phyloP scores from a whole-genome alignment of 2,113 vertebrate species.

The Redunca redunca region DNA sequence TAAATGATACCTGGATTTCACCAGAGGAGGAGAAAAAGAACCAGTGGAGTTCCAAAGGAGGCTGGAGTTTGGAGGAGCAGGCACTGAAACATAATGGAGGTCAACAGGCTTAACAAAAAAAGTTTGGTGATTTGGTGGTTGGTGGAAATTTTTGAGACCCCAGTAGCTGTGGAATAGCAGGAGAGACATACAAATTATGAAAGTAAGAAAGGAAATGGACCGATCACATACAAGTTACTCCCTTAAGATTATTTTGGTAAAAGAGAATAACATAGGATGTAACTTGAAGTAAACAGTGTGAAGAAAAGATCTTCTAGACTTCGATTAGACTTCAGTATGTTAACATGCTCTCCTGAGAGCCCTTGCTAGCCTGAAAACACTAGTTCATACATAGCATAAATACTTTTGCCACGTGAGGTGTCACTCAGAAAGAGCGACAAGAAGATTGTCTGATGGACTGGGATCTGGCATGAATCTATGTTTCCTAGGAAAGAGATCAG shows the following conservation, averaged over 20 bases:
- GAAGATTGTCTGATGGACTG: background rate
- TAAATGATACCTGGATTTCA: background rate
- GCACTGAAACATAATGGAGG: background rate
- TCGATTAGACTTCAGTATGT: background rate
- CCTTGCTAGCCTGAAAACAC: conserved; percentile 16
- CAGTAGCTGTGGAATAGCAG: background rate
- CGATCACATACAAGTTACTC: background rate
- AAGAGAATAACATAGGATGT: background rate
- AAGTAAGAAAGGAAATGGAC: background rate
- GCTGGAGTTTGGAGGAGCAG: background rate
- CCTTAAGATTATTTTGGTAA: background rate
- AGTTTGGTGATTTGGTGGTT: background rate
- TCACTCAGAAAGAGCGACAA: background rate
- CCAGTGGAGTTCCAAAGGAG: background rate
- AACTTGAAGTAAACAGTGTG: background rate
- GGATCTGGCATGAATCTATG: background rate
- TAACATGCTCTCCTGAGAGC: background rate
- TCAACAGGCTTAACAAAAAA: background rate
- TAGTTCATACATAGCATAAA: background rate
- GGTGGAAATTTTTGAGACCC: background rate
- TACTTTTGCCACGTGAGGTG: background rate
- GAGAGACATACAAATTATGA: background rate
- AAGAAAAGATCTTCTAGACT: background rate
- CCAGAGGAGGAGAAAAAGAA: background rate
- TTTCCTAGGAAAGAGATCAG: background rate